Evolutionary conservation across 53 echinoderm and acorn worm species (phyloP), one percentile per base, ranked within the genome.

Genomic region (Temnopleurus reevesii): DNA sequence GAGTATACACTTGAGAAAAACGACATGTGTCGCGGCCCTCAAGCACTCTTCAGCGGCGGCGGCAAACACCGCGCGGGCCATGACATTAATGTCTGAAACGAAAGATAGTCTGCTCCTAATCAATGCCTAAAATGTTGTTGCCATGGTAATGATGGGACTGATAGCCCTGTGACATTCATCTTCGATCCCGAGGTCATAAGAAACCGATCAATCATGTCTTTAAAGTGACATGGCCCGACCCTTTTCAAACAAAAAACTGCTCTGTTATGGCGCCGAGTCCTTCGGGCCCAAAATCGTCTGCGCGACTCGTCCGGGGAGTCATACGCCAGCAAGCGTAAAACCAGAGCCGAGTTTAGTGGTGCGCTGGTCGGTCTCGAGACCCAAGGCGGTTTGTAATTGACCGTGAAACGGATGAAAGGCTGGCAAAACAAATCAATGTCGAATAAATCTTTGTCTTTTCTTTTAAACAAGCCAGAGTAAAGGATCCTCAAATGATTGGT

Each of bases 361-460:
- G 71, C 19, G 34, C 71, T 15, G 35, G 41, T 24, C 45, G 46
- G 12, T 46, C 10, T 4, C 1, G 82, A 36, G 34, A 36, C 83
- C 53, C 56, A 55, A 36, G 83, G 83, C 83, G 83, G 34, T 55
- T 53, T 55, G 83, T 55, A 83, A 83, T 83, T 83, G 83, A 83
- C 83, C 83, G 83, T 83, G 83, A 83, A 83, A 33, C 83, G 83
- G 34, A 83, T 83, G 83, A 83, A 83, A 83, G 83, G 54, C 83
- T 83, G 83, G 83, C 83, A 55, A 83, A 83, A 83, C 83, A 83
- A 83, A 83, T 83, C 83, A 83, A 83, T 83, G 83, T 83, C 56
- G 36, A 55, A 83, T 83, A 83, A 83, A 83, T 83, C 83, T 54
- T 55, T 9, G 83, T 83, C 55, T 83, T 15, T 55, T 29, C 36